Percentiles rank a stretch among this genome's conserved stretches.
Evolutionary conservation across 2,888 invertebrate genomes (phyloP).

Genomic region (Acleris laterana): DNA sequence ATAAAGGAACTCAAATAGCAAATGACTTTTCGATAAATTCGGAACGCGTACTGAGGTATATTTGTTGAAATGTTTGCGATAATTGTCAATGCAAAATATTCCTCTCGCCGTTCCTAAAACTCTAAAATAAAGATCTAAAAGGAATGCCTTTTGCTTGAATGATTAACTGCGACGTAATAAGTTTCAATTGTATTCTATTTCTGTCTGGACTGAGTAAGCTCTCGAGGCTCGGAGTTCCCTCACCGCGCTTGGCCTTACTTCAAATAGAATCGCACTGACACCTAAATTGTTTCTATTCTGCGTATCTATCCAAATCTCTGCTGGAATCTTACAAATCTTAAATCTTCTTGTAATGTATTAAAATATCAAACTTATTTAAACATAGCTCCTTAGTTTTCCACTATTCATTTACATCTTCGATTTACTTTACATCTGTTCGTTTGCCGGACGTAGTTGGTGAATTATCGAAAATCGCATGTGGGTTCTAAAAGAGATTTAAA

Average conservation of each 20-base stretch:
- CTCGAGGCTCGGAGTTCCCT: constrained; percentile 62
- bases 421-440: constrained; percentile 45
- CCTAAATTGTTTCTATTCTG: constrained; percentile 53
- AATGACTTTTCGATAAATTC: constrained; percentile 49
- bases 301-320: constrained; percentile 47
- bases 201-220: constrained; percentile 58
- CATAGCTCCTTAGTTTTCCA: constrained; percentile 45
- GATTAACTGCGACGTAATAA: constrained; percentile 61
- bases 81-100: constrained; percentile 59
- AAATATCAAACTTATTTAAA: constrained; percentile 56
- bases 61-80: constrained; percentile 47
- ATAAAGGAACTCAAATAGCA: constrained; percentile 53
- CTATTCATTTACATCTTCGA: constrained; percentile 45
- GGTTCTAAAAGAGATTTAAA: constrained; percentile 45
- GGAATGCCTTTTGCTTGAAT: constrained; percentile 72
- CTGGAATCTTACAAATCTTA: constrained; percentile 48
- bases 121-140: constrained; percentile 70
- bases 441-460: constrained; percentile 22
- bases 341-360: constrained; percentile 78
- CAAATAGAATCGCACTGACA: constrained; percentile 69
- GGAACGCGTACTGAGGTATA: constrained; percentile 68
- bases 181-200: constrained; percentile 63
- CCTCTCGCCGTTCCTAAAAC: constrained; percentile 68
- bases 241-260: constrained; percentile 62
- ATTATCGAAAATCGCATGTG: constrained; percentile 35